Percentiles rank a stretch among this genome's conserved stretches.
phyloP scores from a whole-genome alignment of 2,888 invertebrate species.

The Brachylomia viminalis region DNA sequence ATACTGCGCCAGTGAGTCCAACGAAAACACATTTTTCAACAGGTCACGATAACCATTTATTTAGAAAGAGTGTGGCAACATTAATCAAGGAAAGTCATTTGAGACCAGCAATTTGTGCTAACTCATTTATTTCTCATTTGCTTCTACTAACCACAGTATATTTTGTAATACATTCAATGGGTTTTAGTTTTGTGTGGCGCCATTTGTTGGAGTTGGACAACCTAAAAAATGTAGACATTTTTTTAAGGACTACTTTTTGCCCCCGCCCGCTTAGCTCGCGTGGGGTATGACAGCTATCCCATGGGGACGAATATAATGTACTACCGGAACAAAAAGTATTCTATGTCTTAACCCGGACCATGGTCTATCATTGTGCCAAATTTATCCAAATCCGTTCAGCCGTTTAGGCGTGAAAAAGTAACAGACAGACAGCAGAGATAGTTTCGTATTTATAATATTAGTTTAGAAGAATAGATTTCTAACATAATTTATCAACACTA shows the following conservation, averaged over 20 bases:
- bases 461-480: too few species aligned
- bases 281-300: too few species aligned
- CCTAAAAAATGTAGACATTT: background rate
- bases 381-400: too few species aligned
- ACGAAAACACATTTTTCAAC: constrained; percentile 35
- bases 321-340: too few species aligned
- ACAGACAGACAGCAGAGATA: too few species aligned
- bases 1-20: background rate
- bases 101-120: constrained; percentile 61
- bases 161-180: constrained; percentile 56
- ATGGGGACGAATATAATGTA: too few species aligned
- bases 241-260: background rate
- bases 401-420: too few species aligned
- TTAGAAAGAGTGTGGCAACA: constrained; percentile 63
- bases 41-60: constrained; percentile 59
- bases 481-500: too few species aligned
- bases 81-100: constrained; percentile 69
- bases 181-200: constrained; percentile 23
- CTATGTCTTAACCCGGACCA: too few species aligned
- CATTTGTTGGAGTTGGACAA: constrained; percentile 10
- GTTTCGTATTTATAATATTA: too few species aligned
- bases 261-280: too few species aligned
- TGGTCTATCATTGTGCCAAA: too few species aligned
- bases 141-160: constrained; percentile 59
- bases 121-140: constrained; percentile 71